Percentiles rank a stretch among this genome's conserved stretches.
Evolutionary conservation across 1,140 invertebrate genomes (phyloP).

Genomic region (Vanessa tameamea): DNA sequence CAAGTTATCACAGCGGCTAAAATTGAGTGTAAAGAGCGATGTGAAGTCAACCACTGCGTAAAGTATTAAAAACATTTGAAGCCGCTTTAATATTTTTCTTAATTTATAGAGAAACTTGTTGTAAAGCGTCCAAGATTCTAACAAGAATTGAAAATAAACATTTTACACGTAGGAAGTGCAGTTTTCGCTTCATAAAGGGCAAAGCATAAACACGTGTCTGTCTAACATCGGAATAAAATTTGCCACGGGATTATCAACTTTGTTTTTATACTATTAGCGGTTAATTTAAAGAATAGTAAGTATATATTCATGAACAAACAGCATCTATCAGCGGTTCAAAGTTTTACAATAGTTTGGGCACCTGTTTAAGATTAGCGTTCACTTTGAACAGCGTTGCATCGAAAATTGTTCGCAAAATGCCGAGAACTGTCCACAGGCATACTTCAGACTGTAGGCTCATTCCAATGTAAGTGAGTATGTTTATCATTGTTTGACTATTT

Average conservation of each 20-base stretch:
- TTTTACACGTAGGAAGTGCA: conserved; percentile 23
- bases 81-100: no score
- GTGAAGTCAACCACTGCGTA: no score
- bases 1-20: no score
- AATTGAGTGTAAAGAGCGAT: no score
- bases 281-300: not conserved
- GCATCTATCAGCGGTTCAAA: conserved; percentile 40
- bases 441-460: conserved; percentile 69
- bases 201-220: conserved; percentile 17
- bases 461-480: conserved; percentile 67
- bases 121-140: not conserved
- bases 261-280: not conserved
- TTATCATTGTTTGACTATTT: conserved; percentile 53
- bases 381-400: conserved; percentile 76
- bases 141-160: not conserved
- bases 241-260: not conserved
- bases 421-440: conserved; percentile 69
- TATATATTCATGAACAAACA: not conserved
- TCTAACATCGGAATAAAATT: not conserved
- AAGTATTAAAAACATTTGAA: no score
- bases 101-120: no score
- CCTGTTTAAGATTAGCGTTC: conserved; percentile 75
- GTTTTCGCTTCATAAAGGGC: conserved; percentile 18
- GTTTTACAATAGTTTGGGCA: conserved; percentile 33
- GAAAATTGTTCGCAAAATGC: conserved; percentile 67